These are phyloP conservation scores for Acanthosepion lycidas DNA, from an alignment of 2,888 invertebrate species.

Conservation along the genomic window DNA sequence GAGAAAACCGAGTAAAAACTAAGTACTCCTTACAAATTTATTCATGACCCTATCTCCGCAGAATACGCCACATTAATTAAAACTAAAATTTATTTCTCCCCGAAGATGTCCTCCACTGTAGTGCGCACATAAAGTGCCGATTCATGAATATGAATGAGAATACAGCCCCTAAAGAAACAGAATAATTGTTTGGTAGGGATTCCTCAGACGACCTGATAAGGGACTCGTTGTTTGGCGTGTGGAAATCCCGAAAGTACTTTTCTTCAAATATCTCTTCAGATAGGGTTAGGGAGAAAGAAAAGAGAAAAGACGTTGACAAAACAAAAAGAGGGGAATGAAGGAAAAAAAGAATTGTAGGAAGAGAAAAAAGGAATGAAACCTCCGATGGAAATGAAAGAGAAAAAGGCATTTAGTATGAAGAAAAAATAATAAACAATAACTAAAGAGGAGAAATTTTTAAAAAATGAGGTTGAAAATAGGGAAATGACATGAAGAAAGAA, in stretches of 20 bases:
- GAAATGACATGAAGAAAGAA: background rate
- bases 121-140: conserved; percentile 14
- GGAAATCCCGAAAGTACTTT: conserved; percentile 20
- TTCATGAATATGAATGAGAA: conserved; percentile 1
- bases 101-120: background rate
- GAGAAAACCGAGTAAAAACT: background rate
- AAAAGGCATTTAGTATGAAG: background rate
- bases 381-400: background rate
- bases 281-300: background rate
- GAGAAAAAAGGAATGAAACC: background rate
- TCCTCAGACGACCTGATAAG: conserved; percentile 33
- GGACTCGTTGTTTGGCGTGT: background rate
- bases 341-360: background rate
- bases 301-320: background rate
- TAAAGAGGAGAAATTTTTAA: background rate
- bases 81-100: conserved; percentile 33
- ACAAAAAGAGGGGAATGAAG: background rate
- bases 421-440: background rate
- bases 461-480: background rate
- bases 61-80: conserved; percentile 10
- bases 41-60: background rate
- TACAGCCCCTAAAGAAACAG: conserved; percentile 9
- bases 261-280: conserved; percentile 8
- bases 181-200: conserved; percentile 33
- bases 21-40: background rate